Base-by-base conservation (phyloP, 2,888 invertebrate genomes). In the Dryadula phaetusa region DNA sequence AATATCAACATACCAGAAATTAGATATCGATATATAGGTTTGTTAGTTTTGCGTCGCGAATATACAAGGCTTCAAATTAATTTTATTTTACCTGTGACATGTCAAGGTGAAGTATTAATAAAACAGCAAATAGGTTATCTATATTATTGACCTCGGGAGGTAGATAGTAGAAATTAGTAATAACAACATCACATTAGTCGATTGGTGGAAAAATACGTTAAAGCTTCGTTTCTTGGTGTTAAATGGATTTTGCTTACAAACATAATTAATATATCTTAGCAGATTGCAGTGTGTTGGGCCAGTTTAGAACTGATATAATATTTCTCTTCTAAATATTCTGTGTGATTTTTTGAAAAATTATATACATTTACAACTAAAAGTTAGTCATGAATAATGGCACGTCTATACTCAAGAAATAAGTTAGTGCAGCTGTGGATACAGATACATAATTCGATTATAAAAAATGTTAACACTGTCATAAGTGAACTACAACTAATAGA, bases 401-500 rank as follows among this genome's bases (percentile, higher is more conserved):
- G 77, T 80, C 80, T 82, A 82, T 86, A 84, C 80, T 78, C 77
- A 82, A 84, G 80, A 84, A 85, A 81, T 83, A 85, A 83, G 79
- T 88, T 83, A 85, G 79, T 83, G 79, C 76, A 75, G 74, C 76
- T 77, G 77, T 78, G 77, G 69, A 73, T 73, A 77, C 56, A 73
- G 61, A 71, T 68, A 72, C 44, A 67, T 62, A 28, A 54, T 56
- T 65, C 68, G 69, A 71, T 69, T 74, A 65, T 71, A 68, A 76
- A 74, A 70, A 73, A 70, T 69, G 72, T 75, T 75, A 75, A 70
- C 67, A 74, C 63, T 64, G 70, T 79, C 77, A 70, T 75, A 84
- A 80, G 79, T 49, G 80, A 79, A 82, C 78, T 75, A 82, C 52
- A 74, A 83, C 79, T 82, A 84, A 82, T 54, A 70, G 64, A 62